Evolutionary conservation across 2,888 invertebrate species (phyloP), one percentile per base, ranked within the genome.

Genomic region (Amphipoea oculea): DNA sequence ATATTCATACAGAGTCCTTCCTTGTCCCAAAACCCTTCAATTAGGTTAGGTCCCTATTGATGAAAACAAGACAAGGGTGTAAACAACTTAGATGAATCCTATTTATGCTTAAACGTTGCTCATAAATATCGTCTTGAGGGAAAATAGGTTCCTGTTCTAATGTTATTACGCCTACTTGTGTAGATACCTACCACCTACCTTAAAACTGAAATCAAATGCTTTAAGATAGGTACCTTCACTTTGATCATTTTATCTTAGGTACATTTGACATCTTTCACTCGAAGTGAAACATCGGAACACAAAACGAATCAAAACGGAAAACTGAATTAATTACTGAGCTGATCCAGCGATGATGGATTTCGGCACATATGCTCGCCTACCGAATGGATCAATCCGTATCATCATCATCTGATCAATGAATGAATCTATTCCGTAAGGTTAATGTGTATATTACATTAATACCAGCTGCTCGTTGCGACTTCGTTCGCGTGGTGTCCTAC

Each of bases 11-110:
- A 54, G 62, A 67, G 48, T 57, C 20, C 40, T 76, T 40, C 42
- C 45, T 67, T 29, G 40, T 62, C 62, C 48, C 45, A 45, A 62
- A 69, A 40, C 45, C 67, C 60, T 29, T 12, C 60, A 82, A 85
- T 71, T 71, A 20, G 29, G 45, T 78, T 54, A 48, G 45, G 60
- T 40, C 66, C 40, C 45, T 62, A 45, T 81, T 67, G 82, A 80
- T 69, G 72, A 72, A 83, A 83, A 82, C 76, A 87, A 60, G 73
- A 78, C 42, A 60, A 84, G 51, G 67, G 51, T 69, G 79, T 86
- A 86, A 86, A 83, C 76, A 86, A 83, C 51, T 82, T 45, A 17
- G 51, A 72, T 48, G 63, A 68, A 36, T 69, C 40, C 65, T 66
- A 69, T 82, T 82, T 62, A 69, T 45, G 71, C 40, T 82, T 62